These are phyloP conservation scores for Ernsta delagoae DNA, from an alignment of 2,888 invertebrate species.

Conservation along the genomic window DNA sequence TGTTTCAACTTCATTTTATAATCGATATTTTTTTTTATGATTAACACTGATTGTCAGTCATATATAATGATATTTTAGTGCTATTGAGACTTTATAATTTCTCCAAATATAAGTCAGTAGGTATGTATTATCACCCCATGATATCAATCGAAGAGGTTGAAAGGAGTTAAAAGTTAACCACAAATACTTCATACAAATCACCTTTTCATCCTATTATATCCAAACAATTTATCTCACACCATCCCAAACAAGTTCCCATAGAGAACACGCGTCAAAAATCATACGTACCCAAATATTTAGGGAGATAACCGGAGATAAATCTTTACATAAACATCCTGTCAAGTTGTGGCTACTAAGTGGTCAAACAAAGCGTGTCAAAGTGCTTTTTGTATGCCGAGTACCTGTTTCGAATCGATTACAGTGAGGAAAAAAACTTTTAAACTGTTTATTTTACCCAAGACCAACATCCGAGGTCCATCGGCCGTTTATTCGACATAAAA, in stretches of 20 bases:
- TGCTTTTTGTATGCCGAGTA: conserved; percentile 63
- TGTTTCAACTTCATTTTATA: too few species aligned
- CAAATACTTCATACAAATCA: conserved; percentile 21
- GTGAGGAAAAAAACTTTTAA: conserved; percentile 53
- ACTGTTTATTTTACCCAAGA: conserved; percentile 65
- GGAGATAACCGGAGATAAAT: conserved; percentile 66
- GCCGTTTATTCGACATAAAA: conserved; percentile 66
- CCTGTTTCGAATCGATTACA: conserved; percentile 59
- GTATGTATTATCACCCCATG: neutral
- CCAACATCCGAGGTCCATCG: conserved; percentile 80
- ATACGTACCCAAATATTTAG: conserved; percentile 55
- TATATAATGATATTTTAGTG: too few species aligned
- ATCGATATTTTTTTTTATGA: too few species aligned
- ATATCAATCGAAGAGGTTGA: neutral
- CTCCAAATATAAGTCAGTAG: too few species aligned
- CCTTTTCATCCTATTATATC: conserved; percentile 60
- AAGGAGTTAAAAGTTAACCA: conserved; percentile 29
- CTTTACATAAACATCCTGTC: conserved; percentile 62
- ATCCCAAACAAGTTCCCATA: conserved; percentile 21
- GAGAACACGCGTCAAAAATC: conserved; percentile 64
- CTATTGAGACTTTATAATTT: too few species aligned
- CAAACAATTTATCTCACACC: conserved; percentile 48
- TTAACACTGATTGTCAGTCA: too few species aligned
- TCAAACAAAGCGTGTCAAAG: conserved; percentile 73
- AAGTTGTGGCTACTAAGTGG: conserved; percentile 73